phyloP scores from a whole-genome alignment of 2,797 vertebrate genomes.

The Heteromormyrus szaboi region DNA sequence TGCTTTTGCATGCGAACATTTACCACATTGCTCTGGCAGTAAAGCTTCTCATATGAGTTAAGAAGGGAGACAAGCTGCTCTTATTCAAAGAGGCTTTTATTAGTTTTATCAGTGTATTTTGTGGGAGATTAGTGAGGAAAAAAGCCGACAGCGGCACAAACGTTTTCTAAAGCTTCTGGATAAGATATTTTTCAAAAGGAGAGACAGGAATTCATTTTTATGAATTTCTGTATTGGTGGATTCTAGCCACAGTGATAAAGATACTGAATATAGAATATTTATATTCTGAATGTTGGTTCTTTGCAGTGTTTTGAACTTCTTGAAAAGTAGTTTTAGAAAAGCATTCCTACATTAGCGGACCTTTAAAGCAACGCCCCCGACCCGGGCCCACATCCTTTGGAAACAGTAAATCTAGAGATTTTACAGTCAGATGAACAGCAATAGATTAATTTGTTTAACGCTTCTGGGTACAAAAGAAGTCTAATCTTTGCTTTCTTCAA shows the following conservation, averaged over 20 bases:
- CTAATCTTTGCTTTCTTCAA: conserved; percentile 78
- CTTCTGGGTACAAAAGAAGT: conserved; percentile 70
- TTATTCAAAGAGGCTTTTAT: conserved; percentile 45
- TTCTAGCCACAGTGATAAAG: conserved; percentile 25
- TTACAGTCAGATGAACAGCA: conserved; percentile 92
- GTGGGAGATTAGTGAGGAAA: conserved; percentile 36
- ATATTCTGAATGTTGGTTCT: not conserved
- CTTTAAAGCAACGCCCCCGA: conserved; percentile 58
- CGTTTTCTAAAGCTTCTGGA: conserved; percentile 54
- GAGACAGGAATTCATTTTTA: conserved; percentile 44
- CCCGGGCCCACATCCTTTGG: conserved; percentile 59
- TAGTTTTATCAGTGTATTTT: conserved; percentile 42
- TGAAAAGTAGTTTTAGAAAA: conserved; percentile 3
- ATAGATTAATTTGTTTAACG: conserved; percentile 89
- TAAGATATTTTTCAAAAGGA: conserved; percentile 43
- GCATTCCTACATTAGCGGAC: conserved; percentile 32
- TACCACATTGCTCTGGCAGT: conserved; percentile 3
- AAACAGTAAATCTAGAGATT: conserved; percentile 83
- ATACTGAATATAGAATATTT: not conserved
- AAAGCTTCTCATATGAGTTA: conserved; percentile 17
- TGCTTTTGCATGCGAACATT: conserved; percentile 13
- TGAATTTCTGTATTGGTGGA: conserved; percentile 47
- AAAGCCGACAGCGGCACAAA: conserved; percentile 43
- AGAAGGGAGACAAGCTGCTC: conserved; percentile 9
- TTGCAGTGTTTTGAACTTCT: not conserved